Conservation (phyloP, 2,888 invertebrate species). For the Drosophila cognata region DNA sequence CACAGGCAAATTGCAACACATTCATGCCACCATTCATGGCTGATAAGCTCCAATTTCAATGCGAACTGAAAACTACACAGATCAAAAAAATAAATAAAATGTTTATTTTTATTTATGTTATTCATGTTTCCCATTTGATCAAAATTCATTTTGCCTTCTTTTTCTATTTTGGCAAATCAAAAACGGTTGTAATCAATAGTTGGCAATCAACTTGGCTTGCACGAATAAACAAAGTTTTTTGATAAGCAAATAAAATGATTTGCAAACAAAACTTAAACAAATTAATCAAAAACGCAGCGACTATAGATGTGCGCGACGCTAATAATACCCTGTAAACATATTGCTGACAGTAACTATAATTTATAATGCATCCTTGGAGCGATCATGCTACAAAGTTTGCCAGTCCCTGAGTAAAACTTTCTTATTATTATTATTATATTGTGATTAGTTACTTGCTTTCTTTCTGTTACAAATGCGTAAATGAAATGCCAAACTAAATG, state of each 20-base stretch:
- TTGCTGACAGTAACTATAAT: background rate
- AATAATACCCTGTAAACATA: constrained; percentile 4
- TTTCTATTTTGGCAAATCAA: background rate
- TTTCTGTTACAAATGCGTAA: background rate
- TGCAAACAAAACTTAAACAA: constrained; percentile 7
- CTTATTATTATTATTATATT: background rate
- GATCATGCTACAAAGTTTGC: background rate
- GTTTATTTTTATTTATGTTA: no score
- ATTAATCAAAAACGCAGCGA: constrained; percentile 9
- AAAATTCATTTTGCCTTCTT: background rate
- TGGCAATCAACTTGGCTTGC: constrained; percentile 27
- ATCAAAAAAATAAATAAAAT: no score
- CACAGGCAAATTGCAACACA: background rate
- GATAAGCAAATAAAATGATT: background rate
- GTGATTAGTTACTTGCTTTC: background rate
- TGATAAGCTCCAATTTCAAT: background rate
- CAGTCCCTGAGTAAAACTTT: background rate
- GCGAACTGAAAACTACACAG: background rate
- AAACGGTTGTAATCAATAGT: background rate
- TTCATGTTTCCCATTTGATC: background rate
- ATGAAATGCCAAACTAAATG: background rate
- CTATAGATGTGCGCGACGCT: background rate
- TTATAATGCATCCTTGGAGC: no score
- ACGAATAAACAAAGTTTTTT: constrained; percentile 18
- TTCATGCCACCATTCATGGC: constrained; percentile 3